Conservation (phyloP, 35 echinoderm and acorn worm species). For the Acanthaster planci region DNA sequence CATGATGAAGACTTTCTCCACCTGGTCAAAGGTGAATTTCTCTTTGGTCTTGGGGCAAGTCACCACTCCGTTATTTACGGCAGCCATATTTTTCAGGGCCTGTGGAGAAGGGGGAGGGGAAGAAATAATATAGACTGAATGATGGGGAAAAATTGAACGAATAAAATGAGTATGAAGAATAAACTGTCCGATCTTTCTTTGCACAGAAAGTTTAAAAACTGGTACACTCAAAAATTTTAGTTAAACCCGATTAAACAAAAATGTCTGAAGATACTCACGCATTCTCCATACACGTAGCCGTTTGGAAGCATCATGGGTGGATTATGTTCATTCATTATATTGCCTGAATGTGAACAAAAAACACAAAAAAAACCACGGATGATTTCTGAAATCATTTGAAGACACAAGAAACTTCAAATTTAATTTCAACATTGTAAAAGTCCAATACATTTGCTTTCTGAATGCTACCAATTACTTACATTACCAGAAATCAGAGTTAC, state of each 20-base stretch:
- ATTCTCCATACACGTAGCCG: slow-evolving; percentile 91
- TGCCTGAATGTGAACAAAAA: slow-evolving; percentile 66
- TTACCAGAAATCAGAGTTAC: no score
- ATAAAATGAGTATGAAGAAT: background rate
- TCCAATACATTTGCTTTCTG: no score
- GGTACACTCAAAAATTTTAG: no score
- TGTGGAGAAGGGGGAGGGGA: slow-evolving; percentile 42
- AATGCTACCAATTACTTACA: no score
- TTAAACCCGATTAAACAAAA: no score
- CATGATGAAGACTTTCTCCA: slow-evolving; percentile 99
- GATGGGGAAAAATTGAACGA: no score
- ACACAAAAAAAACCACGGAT: background rate
- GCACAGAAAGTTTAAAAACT: background rate
- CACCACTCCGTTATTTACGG: slow-evolving; percentile 74
- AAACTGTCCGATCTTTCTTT: background rate
- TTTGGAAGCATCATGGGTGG: slow-evolving; percentile 96
- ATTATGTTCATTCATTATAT: slow-evolving; percentile 99
- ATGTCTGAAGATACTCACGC: no score
- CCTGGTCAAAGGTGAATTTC: slow-evolving; percentile 72
- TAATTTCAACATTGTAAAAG: no score
- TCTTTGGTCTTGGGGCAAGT: slow-evolving; percentile 95
- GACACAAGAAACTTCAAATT: background rate
- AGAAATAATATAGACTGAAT: no score
- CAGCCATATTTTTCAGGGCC: slow-evolving; percentile 81
- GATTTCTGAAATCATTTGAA: no score